Evolutionary conservation across 2,797 vertebrate species (phyloP).

Genomic region (Rhinoraja longicauda): DNA sequence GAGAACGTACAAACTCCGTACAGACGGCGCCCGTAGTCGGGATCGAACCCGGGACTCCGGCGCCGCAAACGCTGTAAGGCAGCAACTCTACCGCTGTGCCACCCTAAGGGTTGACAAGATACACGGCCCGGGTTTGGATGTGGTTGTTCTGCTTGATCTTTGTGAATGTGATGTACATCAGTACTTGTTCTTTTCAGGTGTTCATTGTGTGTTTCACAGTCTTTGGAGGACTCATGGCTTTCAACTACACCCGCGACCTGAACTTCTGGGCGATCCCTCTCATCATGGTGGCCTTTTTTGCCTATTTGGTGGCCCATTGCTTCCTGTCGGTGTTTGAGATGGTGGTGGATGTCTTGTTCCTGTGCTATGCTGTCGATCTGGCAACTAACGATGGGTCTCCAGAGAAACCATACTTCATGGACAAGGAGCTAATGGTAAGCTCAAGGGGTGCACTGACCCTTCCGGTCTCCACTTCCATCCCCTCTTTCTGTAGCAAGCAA

Average conservation of each 20-base stretch:
- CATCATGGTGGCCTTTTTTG: conserved; percentile 59
- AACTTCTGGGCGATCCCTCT: conserved; percentile 63
- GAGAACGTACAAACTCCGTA: too few species aligned
- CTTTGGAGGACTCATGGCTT: conserved; percentile 67
- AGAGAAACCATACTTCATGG: conserved; percentile 63
- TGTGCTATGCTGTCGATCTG: conserved; percentile 64
- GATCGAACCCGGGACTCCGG: too few species aligned
- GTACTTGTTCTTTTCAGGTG: conserved; percentile 50
- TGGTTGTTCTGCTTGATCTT: not conserved
- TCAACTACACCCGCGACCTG: conserved; percentile 61
- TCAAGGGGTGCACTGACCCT: not conserved
- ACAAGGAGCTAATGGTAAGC: conserved; percentile 64
- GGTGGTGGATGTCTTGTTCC: conserved; percentile 55
- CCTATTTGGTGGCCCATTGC: conserved; percentile 59
- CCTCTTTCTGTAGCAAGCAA: not conserved
- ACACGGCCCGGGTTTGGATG: not conserved
- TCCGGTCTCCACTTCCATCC: not conserved
- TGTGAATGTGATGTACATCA: not conserved
- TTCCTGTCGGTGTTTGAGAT: conserved; percentile 65
- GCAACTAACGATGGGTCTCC: conserved; percentile 64
- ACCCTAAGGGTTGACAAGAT: not conserved
- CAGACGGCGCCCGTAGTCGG: too few species aligned
- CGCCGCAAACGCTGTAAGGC: too few species aligned
- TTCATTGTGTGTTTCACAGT: conserved; percentile 63
- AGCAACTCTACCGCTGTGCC: too few species aligned